phyloP scores from a whole-genome alignment of 2,888 invertebrate species.

The Calameuta idolon region DNA sequence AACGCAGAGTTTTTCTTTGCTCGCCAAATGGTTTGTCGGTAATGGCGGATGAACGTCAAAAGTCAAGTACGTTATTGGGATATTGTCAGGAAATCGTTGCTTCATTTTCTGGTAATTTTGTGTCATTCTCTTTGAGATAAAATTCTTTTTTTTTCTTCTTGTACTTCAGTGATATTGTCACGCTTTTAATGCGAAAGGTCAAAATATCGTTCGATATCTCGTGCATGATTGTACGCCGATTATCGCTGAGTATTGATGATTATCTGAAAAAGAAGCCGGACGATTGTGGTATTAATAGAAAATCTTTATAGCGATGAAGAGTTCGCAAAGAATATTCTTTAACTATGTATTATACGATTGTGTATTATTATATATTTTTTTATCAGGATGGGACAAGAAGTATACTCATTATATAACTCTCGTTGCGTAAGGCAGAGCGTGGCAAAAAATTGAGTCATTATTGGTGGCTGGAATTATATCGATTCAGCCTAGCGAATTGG shows the following conservation, averaged over 20 bases:
- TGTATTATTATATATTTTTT: not conserved
- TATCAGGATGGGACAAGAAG: not conserved
- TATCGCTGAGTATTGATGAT: not conserved
- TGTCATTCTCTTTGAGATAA: not conserved
- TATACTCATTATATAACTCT: not conserved
- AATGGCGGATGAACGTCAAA: not conserved
- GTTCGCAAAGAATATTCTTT: no score
- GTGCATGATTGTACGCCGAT: not conserved
- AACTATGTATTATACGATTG: not conserved
- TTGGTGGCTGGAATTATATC: not conserved
- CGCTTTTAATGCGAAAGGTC: not conserved
- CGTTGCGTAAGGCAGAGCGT: not conserved
- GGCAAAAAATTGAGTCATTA: not conserved
- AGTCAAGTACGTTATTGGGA: not conserved
- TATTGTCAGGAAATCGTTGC: not conserved
- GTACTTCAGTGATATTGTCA: not conserved
- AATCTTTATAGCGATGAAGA: not conserved
- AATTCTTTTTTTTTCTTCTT: not conserved
- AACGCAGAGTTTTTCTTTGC: not conserved
- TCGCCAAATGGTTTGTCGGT: not conserved
- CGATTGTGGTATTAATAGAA: not conserved
- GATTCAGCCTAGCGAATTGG: not conserved
- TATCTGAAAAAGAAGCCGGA: not conserved
- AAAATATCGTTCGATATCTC: not conserved
- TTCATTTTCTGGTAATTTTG: not conserved